Evolutionary conservation across 2,797 vertebrate genomes (phyloP).

Genomic region (Gastrophryne carolinensis): DNA sequence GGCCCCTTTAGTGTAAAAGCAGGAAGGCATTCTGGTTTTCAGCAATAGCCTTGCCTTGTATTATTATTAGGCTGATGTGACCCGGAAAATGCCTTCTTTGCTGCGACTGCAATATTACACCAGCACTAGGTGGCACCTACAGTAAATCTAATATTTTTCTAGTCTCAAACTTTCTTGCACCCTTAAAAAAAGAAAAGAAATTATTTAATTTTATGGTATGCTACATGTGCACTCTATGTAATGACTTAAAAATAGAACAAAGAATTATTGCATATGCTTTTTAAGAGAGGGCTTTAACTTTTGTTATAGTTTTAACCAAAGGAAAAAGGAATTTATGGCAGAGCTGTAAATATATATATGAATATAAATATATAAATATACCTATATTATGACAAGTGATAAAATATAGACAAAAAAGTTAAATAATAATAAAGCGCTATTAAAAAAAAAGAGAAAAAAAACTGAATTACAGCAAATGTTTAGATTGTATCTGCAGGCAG

Average conservation of each 20-base stretch:
- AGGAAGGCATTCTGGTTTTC: constrained; percentile 38
- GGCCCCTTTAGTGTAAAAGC: constrained; percentile 3
- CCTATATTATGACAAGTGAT: constrained; percentile 65
- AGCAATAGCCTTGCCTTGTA: constrained; percentile 24
- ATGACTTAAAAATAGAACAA: constrained; percentile 60
- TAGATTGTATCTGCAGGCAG: constrained; percentile 95
- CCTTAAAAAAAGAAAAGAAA: constrained; percentile 33
- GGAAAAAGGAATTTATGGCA: constrained; percentile 85
- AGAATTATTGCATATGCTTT: constrained; percentile 62
- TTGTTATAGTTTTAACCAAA: constrained; percentile 81
- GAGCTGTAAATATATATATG: constrained; percentile 71
- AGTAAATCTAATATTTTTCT: constrained; percentile 50
- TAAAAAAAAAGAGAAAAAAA: constrained; percentile 54
- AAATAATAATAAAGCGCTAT: constrained; percentile 62
- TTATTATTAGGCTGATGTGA: constrained; percentile 18
- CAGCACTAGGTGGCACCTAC: constrained; percentile 46
- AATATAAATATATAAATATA: constrained; percentile 70
- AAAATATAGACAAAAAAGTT: constrained; percentile 31
- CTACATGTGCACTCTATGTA: constrained; percentile 74
- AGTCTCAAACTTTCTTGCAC: constrained; percentile 30
- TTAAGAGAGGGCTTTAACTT: constrained; percentile 81
- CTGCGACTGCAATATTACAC: constrained; percentile 43
- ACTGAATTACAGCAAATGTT: constrained; percentile 74
- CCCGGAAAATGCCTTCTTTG: constrained; percentile 28
- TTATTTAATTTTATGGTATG: constrained; percentile 72